Evolutionary conservation across 2,113 vertebrate species (phyloP).

Genomic region (Diadophis punctatus): DNA sequence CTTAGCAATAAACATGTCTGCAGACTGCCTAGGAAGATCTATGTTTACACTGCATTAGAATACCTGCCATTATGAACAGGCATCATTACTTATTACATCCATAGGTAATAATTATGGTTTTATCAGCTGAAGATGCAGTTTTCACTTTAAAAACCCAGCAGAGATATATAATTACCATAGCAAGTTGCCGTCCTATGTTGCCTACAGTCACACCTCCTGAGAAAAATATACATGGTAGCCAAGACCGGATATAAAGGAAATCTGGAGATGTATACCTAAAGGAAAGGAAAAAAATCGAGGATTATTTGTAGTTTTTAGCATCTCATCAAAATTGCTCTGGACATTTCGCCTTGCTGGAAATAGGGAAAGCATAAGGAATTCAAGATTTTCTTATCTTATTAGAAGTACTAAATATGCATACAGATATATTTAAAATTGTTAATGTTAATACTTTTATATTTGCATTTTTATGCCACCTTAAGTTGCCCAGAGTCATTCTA

Average conservation of each 20-base stretch:
- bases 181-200: constrained; percentile 95
- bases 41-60: neutral
- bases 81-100: neutral
- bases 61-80: neutral
- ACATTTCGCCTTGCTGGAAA: neutral
- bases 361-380: neutral
- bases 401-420: neutral
- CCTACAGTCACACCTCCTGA: constrained; percentile 96
- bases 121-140: neutral
- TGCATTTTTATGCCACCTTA: neutral
- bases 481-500: neutral
- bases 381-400: neutral
- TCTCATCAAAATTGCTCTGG: neutral
- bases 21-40: neutral
- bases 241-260: constrained; percentile 94
- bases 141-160: neutral
- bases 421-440: neutral
- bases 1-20: neutral
- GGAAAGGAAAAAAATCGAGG: neutral
- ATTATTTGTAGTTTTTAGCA: neutral
- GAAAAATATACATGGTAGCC: constrained; percentile 98
- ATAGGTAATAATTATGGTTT: neutral
- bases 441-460: neutral
- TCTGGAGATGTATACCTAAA: constrained; percentile 94
- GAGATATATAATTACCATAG: constrained; percentile 80